Evolutionary conservation across 2,797 vertebrate genomes (phyloP), one percentile per base, ranked within the genome.

Genomic region (Danio albolineatus): DNA sequence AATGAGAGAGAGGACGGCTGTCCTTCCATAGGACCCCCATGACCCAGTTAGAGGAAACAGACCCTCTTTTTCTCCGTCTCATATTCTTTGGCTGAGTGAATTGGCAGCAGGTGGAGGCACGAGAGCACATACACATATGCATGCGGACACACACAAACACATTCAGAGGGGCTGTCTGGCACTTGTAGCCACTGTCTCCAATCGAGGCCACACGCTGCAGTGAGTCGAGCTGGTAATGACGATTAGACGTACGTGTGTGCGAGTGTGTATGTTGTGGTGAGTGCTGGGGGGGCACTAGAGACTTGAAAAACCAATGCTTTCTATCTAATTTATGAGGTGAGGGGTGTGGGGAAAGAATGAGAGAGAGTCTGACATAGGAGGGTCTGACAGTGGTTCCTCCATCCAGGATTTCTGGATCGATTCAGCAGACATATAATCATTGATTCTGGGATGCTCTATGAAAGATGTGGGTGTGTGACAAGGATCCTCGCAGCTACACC

Each of bases 1-100:
- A 84, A 89, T 86, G 83, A 87, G 83, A 82, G 83, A 82, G 74
- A 84, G 64, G 71, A 85, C 41, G 77, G 71, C 80, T 83, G 83
- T 87, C 83, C 79, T 83, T 87, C 83, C 76, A 76, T 69, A 70
- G 76, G 73, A 76, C 79, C 78, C 70, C 65, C 46, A 12, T 53
- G 84, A 85, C 82, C 82, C 77, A 84, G 56, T 57, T 76, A 65
- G 75, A 28, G 66, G 66, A 80, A 74, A 76, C 66, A 70, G 73
- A 84, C 83, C 73, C 44, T 84, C 81, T 81, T 72, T 84, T 79
- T 69, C 46, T 77, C 51, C 56, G 61, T 74, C 80, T 81, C 66
- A 4, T 43, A 46, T 56, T 81, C 79, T 79, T 41, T 70, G 71
- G 56, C 61, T 81, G 75, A 77, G 57, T 80, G 70, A 78, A 66